Conservation (phyloP, 2,113 vertebrate species). For the Toxotes jaculatrix region DNA sequence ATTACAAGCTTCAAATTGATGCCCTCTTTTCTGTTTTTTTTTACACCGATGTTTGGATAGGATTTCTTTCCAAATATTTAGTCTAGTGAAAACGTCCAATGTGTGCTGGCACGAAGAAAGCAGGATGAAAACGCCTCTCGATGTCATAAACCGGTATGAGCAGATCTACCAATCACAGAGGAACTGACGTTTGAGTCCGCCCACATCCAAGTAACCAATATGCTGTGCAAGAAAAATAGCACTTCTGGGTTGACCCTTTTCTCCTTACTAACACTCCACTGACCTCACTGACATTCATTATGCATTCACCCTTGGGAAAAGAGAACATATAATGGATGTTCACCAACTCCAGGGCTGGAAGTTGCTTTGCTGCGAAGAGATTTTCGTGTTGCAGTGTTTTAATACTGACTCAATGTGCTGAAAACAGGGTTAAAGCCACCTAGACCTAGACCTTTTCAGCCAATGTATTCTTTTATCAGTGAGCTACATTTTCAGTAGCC, state of each 20-base stretch:
- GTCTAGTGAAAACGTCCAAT: neutral
- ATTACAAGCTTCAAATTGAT: neutral
- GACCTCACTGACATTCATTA: conserved; percentile 31
- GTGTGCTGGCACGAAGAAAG: neutral
- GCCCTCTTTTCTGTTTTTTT: neutral
- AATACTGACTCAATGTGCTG: neutral
- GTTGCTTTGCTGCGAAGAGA: neutral
- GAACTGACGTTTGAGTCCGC: neutral
- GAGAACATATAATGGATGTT: conserved; percentile 1
- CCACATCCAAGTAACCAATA: neutral
- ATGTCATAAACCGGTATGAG: neutral
- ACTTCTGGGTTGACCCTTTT: conserved; percentile 23
- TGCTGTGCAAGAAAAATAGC: neutral
- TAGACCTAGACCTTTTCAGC: neutral
- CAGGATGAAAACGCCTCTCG: neutral
- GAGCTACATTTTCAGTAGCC: neutral
- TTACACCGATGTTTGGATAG: neutral
- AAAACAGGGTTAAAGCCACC: neutral
- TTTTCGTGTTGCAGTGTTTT: neutral
- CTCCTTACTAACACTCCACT: conserved; percentile 5
- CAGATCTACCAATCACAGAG: neutral
- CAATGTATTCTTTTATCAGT: neutral
- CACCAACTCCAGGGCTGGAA: neutral
- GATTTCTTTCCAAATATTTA: neutral
- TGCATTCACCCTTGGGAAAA: conserved; percentile 4